Conservation (phyloP, 1,140 invertebrate species). For the Caenorhabditis remanei region DNA sequence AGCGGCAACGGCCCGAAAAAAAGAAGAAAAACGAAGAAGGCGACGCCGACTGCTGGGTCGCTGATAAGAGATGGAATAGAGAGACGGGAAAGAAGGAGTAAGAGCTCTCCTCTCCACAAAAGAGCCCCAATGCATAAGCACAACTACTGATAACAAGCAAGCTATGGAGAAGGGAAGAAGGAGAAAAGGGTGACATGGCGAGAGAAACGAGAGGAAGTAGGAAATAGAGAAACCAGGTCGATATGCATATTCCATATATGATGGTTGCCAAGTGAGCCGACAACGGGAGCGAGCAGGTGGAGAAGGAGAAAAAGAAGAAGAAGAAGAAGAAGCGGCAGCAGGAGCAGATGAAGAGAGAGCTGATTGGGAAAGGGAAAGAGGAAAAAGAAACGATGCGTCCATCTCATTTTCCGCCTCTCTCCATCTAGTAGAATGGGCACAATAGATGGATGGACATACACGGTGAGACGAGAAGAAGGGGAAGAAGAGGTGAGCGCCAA, state of each 20-base stretch:
- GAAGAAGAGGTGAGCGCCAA: conserved; percentile 13
- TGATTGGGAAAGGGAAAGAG: conserved; percentile 50
- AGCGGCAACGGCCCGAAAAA: background rate
- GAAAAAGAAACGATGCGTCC: conserved; percentile 38
- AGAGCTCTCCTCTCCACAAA: conserved; percentile 52
- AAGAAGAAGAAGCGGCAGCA: background rate
- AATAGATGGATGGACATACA: conserved; percentile 50
- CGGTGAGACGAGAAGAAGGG: conserved; percentile 49
- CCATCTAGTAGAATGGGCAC: background rate
- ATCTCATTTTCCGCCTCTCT: conserved; percentile 7
- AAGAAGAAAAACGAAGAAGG: conserved; percentile 49
- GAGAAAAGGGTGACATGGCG: conserved; percentile 26
- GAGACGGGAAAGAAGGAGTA: background rate
- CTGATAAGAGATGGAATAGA: conserved; percentile 49
- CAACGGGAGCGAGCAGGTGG: background rate
- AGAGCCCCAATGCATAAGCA: conserved; percentile 47
- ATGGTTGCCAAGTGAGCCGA: conserved; percentile 46
- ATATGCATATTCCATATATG: conserved; percentile 52
- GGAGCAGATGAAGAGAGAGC: conserved; percentile 37
- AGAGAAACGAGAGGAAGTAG: conserved; percentile 4
- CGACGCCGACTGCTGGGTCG: conserved; percentile 40
- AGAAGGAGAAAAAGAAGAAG: background rate
- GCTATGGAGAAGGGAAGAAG: conserved; percentile 20
- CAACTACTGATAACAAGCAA: conserved; percentile 54
- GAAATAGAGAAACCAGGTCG: conserved; percentile 26